Conservation (phyloP, 2,888 invertebrate species). For the Antheraea yamamai region DNA sequence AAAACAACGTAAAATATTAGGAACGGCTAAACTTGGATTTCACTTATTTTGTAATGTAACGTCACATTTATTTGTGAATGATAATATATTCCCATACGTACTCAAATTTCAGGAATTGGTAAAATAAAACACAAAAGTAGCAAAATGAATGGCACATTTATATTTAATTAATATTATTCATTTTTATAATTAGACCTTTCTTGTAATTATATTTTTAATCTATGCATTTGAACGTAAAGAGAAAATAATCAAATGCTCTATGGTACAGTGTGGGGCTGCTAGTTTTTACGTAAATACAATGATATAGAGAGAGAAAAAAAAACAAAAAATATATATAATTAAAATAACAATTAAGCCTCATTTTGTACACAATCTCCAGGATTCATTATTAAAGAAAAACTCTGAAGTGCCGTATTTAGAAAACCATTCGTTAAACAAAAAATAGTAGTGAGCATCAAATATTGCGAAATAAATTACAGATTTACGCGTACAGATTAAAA, state of each 20-base stretch:
- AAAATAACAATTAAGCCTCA: conserved; percentile 66
- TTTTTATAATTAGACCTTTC: conserved; percentile 82
- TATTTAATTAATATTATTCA: conserved; percentile 83
- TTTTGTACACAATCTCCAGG: conserved; percentile 68
- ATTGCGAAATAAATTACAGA: conserved; percentile 64
- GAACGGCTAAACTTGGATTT: too few relatives aligned
- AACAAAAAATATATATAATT: conserved; percentile 48
- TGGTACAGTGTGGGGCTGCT: conserved; percentile 56
- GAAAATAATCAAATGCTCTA: conserved; percentile 59
- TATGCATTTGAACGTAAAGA: conserved; percentile 70
- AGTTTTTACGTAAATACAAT: conserved; percentile 47
- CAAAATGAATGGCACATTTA: conserved; percentile 84
- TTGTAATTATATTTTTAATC: conserved; percentile 74
- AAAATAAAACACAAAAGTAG: conserved; percentile 78
- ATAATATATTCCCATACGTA: background rate
- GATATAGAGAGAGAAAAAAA: background rate
- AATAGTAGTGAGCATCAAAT: conserved; percentile 50
- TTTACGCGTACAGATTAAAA: conserved; percentile 44
- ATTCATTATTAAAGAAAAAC: conserved; percentile 40
- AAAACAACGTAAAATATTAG: too few relatives aligned
- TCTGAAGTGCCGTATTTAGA: conserved; percentile 47
- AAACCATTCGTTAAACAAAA: conserved; percentile 48
- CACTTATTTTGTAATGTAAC: too few relatives aligned
- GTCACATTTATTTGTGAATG: too few relatives aligned
- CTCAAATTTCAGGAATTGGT: background rate